Base-by-base conservation (phyloP, 2,113 vertebrate genomes). In the Lamprologus sp. region DNA sequence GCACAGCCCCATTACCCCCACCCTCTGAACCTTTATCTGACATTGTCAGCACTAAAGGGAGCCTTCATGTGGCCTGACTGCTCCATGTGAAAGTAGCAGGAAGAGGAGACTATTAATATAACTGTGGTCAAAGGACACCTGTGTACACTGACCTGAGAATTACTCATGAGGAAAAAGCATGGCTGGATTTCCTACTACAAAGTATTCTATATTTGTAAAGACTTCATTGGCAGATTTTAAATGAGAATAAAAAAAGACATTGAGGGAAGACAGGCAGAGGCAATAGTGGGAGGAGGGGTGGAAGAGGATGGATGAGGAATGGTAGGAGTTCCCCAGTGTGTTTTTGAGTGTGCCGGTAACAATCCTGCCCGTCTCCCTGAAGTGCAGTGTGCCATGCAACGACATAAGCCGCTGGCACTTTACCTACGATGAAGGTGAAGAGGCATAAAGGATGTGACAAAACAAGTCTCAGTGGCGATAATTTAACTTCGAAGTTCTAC, bases 41-140 rank as follows among this genome's bases (percentile, higher is more conserved):
- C 92, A 87, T 53, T 84, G 92, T 81, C 80, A 84, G 75, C 84
- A 54, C 54, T 33, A 11, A 58, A 65, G 77, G 80, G 49, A 47
- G 73, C 11, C 53, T 84, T 92, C 84, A 82, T 88, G 75, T 68
- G 88, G 63, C 86, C 83, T 63, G 89, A 86, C 79, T 84, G 80
- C 81, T 79, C 88, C 84, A 63, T 47, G 88, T 58, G 87, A 87
- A 79, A 85, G 82, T 58, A 7, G 73, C 6, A 63, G 73, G 55
- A 85, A 84, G 77, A 75, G 26, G 49, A 81, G 80, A 81, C 88
- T 82, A 88, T 90, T 87, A 89, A 87, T 88, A 89, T 65, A 88
- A 84, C 73, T 56, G 17, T 70, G 84, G 87, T 58, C 87, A 86
- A 82, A 89, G 82, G 53, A 37, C 60, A 82, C 45, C 60, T 10